Evolutionary conservation across 2,888 invertebrate genomes (phyloP).

Genomic region (Abrostola tripartita): DNA sequence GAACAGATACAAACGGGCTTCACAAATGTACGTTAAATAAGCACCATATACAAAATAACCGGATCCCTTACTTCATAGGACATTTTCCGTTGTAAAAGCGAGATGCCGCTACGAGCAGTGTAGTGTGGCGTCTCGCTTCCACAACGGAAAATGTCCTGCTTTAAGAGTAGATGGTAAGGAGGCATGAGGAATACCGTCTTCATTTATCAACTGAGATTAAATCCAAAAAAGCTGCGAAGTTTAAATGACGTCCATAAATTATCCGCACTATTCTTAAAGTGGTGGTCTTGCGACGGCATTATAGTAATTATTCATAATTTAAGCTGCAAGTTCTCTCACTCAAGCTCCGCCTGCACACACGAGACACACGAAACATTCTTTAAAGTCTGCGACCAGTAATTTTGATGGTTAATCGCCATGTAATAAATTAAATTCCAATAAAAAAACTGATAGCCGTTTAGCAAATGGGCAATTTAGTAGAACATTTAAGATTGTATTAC

Average conservation of each 20-base stretch:
- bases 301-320: conserved; percentile 62
- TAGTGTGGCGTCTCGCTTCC: too few relatives aligned
- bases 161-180: too few relatives aligned
- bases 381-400: conserved; percentile 36
- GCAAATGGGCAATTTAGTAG: conserved; percentile 36
- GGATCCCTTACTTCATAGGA: too few relatives aligned
- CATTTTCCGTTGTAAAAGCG: too few relatives aligned
- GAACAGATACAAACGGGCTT: too few relatives aligned
- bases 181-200: neutral
- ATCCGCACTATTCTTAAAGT: conserved; percentile 56
- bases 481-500: conserved; percentile 40
- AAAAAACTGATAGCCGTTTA: conserved; percentile 37
- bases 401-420: conserved; percentile 54
- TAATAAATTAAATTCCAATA: conserved; percentile 51
- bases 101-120: too few relatives aligned
- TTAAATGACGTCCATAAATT: conserved; percentile 51
- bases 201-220: neutral
- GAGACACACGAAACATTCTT: conserved; percentile 50
- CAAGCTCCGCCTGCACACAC: conserved; percentile 23
- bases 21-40: too few relatives aligned
- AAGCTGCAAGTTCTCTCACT: conserved; percentile 55
- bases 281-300: conserved; percentile 42
- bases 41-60: too few relatives aligned
- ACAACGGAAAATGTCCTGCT: too few relatives aligned
- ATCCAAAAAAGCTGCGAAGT: neutral